Conservation (phyloP, 2,113 vertebrate species). For the Odontesthes bonariensis region DNA sequence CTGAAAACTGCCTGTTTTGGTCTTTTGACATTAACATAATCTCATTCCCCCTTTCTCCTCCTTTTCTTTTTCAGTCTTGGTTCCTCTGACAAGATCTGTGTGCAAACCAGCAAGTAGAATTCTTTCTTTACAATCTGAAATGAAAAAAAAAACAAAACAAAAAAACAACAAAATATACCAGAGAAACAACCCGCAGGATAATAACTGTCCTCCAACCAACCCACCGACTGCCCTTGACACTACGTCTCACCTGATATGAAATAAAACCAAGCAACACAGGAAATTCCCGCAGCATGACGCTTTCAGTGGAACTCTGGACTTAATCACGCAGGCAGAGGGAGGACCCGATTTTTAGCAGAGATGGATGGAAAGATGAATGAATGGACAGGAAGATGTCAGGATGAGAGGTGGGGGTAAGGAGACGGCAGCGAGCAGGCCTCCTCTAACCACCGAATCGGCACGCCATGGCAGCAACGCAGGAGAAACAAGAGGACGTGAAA, state of each 20-base stretch:
- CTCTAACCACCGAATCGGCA: constrained; percentile 64
- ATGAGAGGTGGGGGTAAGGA: constrained; percentile 45
- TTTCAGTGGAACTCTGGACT: constrained; percentile 77
- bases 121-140: constrained; percentile 83
- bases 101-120: constrained; percentile 84
- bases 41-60: not conserved
- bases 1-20: not conserved
- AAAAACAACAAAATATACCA: constrained; percentile 47
- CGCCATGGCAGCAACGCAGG: constrained; percentile 50
- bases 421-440: constrained; percentile 62
- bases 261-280: constrained; percentile 62
- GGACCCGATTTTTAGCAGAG: constrained; percentile 61
- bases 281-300: constrained; percentile 55
- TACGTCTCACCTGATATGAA: constrained; percentile 60
- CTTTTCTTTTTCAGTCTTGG: constrained; percentile 87
- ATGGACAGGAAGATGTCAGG: constrained; percentile 67
- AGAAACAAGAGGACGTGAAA: constrained; percentile 48
- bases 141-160: constrained; percentile 46
- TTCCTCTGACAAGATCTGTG: constrained; percentile 93
- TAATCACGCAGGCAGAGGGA: constrained; percentile 68
- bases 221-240: constrained; percentile 65
- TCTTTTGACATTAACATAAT: constrained; percentile 17
- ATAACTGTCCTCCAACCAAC: constrained; percentile 63
- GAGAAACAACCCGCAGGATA: constrained; percentile 69
- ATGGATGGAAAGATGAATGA: constrained; percentile 54